Conservation (phyloP, 2,797 vertebrate species). For the Helarctos malayanus region DNA sequence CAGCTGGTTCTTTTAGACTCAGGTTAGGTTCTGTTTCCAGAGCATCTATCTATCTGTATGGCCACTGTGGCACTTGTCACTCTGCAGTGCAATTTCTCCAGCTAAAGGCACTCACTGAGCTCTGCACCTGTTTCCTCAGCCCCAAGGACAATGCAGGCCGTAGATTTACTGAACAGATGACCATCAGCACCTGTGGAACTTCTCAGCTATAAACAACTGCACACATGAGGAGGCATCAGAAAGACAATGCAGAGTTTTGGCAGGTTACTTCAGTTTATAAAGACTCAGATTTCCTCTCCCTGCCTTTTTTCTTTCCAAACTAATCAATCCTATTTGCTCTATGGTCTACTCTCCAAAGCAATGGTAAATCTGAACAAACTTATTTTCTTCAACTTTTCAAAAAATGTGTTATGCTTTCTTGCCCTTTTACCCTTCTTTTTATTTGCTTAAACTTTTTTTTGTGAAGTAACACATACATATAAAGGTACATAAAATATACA, state of each 20-base stretch:
- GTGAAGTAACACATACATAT: slow-evolving; percentile 23
- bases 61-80: neutral
- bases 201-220: neutral
- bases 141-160: slow-evolving; percentile 7
- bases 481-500: slow-evolving; percentile 11
- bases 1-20: neutral
- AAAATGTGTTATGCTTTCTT: slow-evolving; percentile 23
- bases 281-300: slow-evolving; percentile 2
- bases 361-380: neutral
- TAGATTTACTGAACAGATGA: neutral
- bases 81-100: neutral
- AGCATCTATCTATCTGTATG: neutral
- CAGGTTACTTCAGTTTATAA: slow-evolving; percentile 7
- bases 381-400: slow-evolving; percentile 28
- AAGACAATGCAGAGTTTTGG: slow-evolving; percentile 16
- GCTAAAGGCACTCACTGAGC: neutral
- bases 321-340: slow-evolving; percentile 52
- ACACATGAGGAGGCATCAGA: neutral
- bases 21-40: neutral
- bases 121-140: slow-evolving; percentile 8
- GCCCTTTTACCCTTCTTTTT: slow-evolving; percentile 17
- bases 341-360: neutral
- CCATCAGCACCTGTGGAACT: neutral
- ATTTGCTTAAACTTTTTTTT: slow-evolving; percentile 7
- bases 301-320: slow-evolving; percentile 43